A percentile compares a stretch with the other conserved stretches of the same genome.
phyloP scores from a whole-genome alignment of 2,888 invertebrate genomes.

The Perizoma affinitatum region DNA sequence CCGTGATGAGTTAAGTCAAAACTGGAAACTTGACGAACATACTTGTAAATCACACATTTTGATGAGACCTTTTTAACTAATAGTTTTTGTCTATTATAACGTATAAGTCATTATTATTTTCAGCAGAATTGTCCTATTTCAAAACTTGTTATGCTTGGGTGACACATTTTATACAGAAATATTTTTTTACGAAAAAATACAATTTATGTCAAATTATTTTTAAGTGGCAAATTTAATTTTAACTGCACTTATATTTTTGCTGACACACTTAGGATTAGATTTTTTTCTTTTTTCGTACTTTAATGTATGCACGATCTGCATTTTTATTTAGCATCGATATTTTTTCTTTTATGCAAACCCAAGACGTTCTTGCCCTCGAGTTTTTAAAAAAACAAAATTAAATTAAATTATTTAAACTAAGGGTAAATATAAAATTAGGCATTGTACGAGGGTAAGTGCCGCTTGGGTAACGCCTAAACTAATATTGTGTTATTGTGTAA shows the following conservation, averaged over 20 bases:
- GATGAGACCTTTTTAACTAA: constrained; percentile 8
- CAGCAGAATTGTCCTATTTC: constrained; percentile 56
- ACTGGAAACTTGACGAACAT: too few species aligned
- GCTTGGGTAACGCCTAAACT: constrained; percentile 68
- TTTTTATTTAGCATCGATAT: constrained; percentile 74
- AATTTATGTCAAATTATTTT: constrained; percentile 79
- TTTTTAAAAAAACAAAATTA: constrained; percentile 54
- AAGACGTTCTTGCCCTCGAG: constrained; percentile 57
- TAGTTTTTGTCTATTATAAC: constrained; percentile 5
- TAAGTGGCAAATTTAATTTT: constrained; percentile 81
- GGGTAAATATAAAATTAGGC: constrained; percentile 44
- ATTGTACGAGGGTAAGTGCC: constrained; percentile 55
- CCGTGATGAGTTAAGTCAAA: too few species aligned
- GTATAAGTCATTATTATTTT: constrained; percentile 33
- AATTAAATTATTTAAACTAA: constrained; percentile 62
- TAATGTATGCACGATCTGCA: constrained; percentile 83
- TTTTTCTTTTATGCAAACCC: constrained; percentile 48
- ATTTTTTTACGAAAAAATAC: constrained; percentile 79
- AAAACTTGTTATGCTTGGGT: constrained; percentile 76
- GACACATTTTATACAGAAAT: constrained; percentile 83
- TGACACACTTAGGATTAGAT: constrained; percentile 80
- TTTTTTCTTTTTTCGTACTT: constrained; percentile 71
- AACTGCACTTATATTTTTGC: constrained; percentile 81
- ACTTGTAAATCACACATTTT: too few species aligned
- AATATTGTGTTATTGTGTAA: constrained; percentile 78